phyloP scores from a whole-genome alignment of 2,888 invertebrate species.

The Homarus gammarus region DNA sequence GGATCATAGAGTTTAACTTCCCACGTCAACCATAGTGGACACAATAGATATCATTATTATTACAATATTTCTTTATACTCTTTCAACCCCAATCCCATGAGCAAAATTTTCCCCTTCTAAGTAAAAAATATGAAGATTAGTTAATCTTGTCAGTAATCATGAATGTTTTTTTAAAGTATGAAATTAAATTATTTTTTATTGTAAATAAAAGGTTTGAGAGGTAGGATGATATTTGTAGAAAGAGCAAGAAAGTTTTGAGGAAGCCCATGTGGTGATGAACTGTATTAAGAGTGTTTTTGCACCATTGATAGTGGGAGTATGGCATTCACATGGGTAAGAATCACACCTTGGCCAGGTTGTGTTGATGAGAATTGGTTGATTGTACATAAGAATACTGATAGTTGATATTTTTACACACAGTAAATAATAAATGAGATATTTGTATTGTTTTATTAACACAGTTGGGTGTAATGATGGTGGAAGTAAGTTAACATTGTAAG shows the following conservation, averaged over 20 bases:
- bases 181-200: background rate
- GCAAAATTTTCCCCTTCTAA: background rate
- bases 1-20: no score
- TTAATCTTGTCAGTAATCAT: background rate
- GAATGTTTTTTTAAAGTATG: background rate
- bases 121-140: no score
- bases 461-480: background rate
- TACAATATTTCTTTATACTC: no score
- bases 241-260: background rate
- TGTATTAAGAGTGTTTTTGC: background rate
- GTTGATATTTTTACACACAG: constrained; percentile 63
- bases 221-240: background rate
- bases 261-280: background rate
- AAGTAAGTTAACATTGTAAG: background rate
- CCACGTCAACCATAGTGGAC: no score
- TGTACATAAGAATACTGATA: constrained; percentile 60
- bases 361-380: constrained; percentile 24
- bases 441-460: background rate
- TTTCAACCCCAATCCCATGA: no score
- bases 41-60: no score
- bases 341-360: background rate
- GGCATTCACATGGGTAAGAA: background rate
- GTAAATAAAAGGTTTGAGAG: background rate
- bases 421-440: constrained; percentile 26
- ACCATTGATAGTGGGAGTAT: background rate